Evolutionary conservation across 2,113 vertebrate species (phyloP).

Genomic region (Phaetusa simplex): DNA sequence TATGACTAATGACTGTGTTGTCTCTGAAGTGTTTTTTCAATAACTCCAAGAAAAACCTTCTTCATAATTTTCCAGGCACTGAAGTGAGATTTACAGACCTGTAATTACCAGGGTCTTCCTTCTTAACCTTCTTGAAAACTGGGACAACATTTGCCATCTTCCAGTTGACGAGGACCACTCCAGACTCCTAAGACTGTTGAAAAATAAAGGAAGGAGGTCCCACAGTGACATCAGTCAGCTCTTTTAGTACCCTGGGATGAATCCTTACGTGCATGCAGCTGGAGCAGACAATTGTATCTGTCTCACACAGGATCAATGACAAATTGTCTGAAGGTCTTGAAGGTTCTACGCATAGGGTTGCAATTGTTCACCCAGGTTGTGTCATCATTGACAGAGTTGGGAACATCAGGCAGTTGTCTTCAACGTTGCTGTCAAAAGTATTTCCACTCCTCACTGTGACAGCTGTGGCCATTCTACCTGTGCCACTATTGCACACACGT

Average conservation of each 20-base stretch:
- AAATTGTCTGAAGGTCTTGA: neutral
- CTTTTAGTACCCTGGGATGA: neutral
- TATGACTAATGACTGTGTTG: neutral
- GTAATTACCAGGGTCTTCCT: neutral
- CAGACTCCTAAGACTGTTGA: neutral
- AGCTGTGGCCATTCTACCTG: neutral
- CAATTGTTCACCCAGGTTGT: neutral
- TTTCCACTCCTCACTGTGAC: neutral
- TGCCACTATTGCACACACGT: rapidly evolving
- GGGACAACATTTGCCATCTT: neutral
- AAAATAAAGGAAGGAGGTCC: neutral
- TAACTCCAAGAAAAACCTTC: neutral
- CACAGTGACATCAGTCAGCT: rapidly evolving
- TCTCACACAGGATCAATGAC: neutral
- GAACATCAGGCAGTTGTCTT: neutral
- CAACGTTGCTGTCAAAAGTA: neutral
- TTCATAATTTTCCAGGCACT: neutral
- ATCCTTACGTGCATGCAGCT: neutral
- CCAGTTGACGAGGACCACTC: neutral
- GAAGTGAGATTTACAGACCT: neutral
- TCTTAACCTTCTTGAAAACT: neutral
- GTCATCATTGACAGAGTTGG: neutral
- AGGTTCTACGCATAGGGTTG: neutral
- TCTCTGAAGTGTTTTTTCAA: neutral
- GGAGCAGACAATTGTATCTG: neutral